Conservation (phyloP, 1,140 invertebrate species). For the Harpegnathos saltator region DNA sequence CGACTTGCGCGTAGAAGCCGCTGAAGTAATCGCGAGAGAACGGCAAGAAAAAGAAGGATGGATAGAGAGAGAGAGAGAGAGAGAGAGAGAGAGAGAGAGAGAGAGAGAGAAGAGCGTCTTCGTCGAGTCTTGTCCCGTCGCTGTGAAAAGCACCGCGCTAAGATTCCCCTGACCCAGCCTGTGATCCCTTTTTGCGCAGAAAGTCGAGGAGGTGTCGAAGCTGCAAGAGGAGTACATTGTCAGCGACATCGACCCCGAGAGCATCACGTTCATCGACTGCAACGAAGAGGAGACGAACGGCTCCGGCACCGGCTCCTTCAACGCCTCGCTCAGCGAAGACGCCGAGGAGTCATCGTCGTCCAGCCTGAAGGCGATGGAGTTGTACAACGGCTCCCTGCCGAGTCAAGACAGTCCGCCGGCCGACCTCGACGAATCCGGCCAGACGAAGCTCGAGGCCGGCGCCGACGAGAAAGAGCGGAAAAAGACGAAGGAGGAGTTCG, state of each 20-base stretch:
- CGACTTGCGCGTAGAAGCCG: too few relatives aligned
- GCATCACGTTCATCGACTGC: conserved; percentile 73
- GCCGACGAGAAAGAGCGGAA: conserved; percentile 49
- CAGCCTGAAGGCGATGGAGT: conserved; percentile 66
- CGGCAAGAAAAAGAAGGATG: too few relatives aligned
- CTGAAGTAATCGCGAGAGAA: too few relatives aligned
- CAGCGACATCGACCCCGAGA: conserved; percentile 78
- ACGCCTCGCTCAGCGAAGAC: conserved; percentile 75
- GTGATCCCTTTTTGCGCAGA: conserved; percentile 65
- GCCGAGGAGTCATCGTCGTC: conserved; percentile 73
- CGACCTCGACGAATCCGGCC: conserved; percentile 54
- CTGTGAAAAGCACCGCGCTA: neutral
- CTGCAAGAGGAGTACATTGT: conserved; percentile 77
- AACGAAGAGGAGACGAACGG: conserved; percentile 77
- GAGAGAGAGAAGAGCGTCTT: neutral
- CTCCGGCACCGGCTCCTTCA: conserved; percentile 73
- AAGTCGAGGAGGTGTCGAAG: conserved; percentile 67
- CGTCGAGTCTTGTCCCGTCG: neutral
- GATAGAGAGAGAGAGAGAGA: too few relatives aligned
- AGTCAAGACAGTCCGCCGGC: conserved; percentile 49
- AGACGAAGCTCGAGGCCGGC: conserved; percentile 35
- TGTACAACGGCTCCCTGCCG: conserved; percentile 58
- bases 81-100: too few relatives aligned
- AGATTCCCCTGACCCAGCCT: conserved; percentile 42
- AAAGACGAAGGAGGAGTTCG: conserved; percentile 74